Base-by-base conservation (phyloP, 2,888 invertebrate species). In the Alviniconcha strummeri region DNA sequence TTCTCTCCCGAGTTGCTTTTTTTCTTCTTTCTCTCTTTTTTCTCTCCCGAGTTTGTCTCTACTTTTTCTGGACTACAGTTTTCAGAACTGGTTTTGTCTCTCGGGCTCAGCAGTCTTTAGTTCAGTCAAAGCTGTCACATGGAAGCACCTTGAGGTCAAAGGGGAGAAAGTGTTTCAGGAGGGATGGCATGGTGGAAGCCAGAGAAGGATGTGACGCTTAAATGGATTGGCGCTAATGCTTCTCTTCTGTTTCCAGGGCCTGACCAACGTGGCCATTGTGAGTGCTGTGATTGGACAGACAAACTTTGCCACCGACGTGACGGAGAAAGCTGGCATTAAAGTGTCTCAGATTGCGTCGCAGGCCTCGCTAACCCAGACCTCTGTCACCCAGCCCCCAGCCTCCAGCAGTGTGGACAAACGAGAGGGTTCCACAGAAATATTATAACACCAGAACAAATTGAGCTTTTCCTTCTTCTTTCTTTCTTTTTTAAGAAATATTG, bases 181-280 rank as follows among this genome's bases (percentile, higher is more conserved):
- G 36, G 36, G 36, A 36, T 36, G 36, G 36, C 36, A 3, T 36
- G 36, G 36, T 36, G 36, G 36, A 36, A 36, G 36, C 36, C 36
- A 36, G 36, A 36, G 36, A 36, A 36, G 36, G 36, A 3, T 36
- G 36, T 36, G 36, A 36, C 3, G 36, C 36, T 36, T 36, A 3
- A 36, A 64, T 1, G 64, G 64, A 9, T 64, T 64, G 15, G 64
- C 64, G 11, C 64, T 64, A 15, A 64, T 64, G 15, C 15, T 9
- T 13, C 64, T 64, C 64, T 64, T 13, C 64, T 13, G 64, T 64
- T 76, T n/a, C 56, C 87, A 92, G 92, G 92, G 92, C 54, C 86
- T 92, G 72, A 87, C 88, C 84, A 89, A 91, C 80, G 86, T 93
- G n/a, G 93, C 92, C 79, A 91, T 91, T 7, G 81, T 92, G 7